Evolutionary conservation across 2,113 vertebrate genomes (phyloP), one percentile per base, ranked within the genome.

Genomic region (human): DNA sequence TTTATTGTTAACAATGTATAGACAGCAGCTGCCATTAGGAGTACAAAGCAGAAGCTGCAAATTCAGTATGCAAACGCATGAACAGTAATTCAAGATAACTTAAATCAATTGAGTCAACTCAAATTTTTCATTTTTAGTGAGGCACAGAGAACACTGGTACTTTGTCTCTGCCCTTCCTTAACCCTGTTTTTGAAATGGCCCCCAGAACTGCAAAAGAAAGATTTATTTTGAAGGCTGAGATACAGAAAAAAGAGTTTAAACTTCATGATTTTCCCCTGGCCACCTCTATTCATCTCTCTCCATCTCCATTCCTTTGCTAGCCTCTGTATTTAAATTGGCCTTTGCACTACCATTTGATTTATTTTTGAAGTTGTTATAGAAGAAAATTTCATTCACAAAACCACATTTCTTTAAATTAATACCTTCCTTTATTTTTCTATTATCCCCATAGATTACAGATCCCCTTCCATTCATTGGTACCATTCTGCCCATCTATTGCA

Each of bases 341-440:
- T 78, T 95, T 95, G 66, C 13, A 92, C 27, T 89, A 55, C 2
- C 35, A 35, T 89, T 93, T 92, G 57, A 96, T 82, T 89, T 89
- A 83, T 89, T 86, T 96, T 83, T 66, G 35, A 45, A 84, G 57
- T 94, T 95, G 59, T 89, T 92, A 68, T 52, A 85, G 59, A 94
- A 81, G 55, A 93, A 14, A 92, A 95, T 96, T 80, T n/a, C 25
- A 88, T 38, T 93, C 79, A 96, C n/a, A 96, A 94, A 92, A 27
- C 14, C 76, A 35, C 48, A 93, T 84, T 89, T 96, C 83, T 94
- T 94, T 91, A 75, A 93, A 25, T 85, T 91, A 89, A 52, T 89
- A 38, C 16, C 55, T 96, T 96, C 27, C 5, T 94, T 93, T 78
- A 88, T 57, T 97, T 96, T 97, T 61, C 38, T 50, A 85, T n/a